A percentile compares a stretch with the other conserved stretches of the same genome.
Conservation (phyloP, 1,140 invertebrate species). For the Drusus annulatus region DNA sequence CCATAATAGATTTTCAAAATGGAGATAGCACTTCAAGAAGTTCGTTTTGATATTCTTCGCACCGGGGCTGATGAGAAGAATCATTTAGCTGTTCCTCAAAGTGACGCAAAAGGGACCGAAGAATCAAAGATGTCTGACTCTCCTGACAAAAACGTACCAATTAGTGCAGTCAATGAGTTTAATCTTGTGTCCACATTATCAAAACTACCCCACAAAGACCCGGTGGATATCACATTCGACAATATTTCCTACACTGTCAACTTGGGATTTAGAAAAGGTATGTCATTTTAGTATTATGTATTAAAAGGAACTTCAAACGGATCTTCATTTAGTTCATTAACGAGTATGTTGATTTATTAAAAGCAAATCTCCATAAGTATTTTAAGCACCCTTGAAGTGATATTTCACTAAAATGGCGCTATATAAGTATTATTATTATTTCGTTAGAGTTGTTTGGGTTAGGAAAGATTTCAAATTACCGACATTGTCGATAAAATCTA, state of each 20-base stretch:
- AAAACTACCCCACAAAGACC: slow-evolving; percentile 70
- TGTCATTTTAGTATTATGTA: slow-evolving; percentile 48
- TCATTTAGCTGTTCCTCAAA: background rate
- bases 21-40: slow-evolving; percentile 47
- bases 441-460: too few species aligned
- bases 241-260: slow-evolving; percentile 80
- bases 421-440: too few species aligned
- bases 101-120: background rate
- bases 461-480: too few species aligned
- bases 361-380: too few species aligned
- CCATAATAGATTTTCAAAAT: slow-evolving; percentile 36
- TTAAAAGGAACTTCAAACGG: too few species aligned
- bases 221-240: slow-evolving; percentile 81
- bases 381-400: too few species aligned
- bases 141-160: background rate
- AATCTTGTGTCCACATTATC: slow-evolving; percentile 61
- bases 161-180: background rate
- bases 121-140: slow-evolving; percentile 29
- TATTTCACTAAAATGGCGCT: too few species aligned
- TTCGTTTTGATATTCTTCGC: slow-evolving; percentile 41
- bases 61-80: background rate
- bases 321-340: too few species aligned
- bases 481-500: too few species aligned
- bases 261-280: slow-evolving; percentile 80
- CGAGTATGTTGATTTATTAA: too few species aligned